These are phyloP conservation scores for Rutpela maculata DNA, from an alignment of 2,888 invertebrate genomes.

Conservation along the genomic window DNA sequence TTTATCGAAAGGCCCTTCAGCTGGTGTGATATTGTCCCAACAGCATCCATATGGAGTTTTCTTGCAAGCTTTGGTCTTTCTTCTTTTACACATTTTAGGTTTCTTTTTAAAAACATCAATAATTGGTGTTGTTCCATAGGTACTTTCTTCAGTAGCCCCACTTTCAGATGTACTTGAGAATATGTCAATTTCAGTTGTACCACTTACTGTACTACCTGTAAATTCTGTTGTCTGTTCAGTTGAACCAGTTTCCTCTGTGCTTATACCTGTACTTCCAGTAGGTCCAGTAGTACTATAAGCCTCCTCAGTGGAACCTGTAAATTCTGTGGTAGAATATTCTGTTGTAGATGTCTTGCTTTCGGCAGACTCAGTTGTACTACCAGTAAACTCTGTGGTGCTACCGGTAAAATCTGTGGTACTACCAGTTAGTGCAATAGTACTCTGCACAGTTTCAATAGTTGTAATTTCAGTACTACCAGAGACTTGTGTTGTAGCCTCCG, in stretches of 20 bases:
- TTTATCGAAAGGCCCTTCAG: slow-evolving; percentile 88
- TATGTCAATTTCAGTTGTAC: slow-evolving; percentile 55
- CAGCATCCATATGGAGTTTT: slow-evolving; percentile 88
- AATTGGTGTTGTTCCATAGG: slow-evolving; percentile 74
- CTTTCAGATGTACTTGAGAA: slow-evolving; percentile 51
- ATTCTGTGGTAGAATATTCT: slow-evolving; percentile 56
- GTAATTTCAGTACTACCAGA: slow-evolving; percentile 41
- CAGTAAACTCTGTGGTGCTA: slow-evolving; percentile 53
- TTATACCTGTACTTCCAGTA: slow-evolving; percentile 52
- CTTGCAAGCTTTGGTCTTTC: slow-evolving; percentile 78
- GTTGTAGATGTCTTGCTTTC: slow-evolving; percentile 43
- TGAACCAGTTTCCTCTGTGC: slow-evolving; percentile 45
- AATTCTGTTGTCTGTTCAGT: slow-evolving; percentile 58
- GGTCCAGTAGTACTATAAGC: slow-evolving; percentile 54
- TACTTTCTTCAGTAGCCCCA: slow-evolving; percentile 44
- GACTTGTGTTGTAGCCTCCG: slow-evolving; percentile 34
- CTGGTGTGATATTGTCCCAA: slow-evolving; percentile 84
- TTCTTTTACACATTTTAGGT: slow-evolving; percentile 77
- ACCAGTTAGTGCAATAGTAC: not conserved
- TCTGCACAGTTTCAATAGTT: slow-evolving; percentile 20
- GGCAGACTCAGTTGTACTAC: slow-evolving; percentile 42
- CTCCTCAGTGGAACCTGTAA: slow-evolving; percentile 48
- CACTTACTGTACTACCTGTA: slow-evolving; percentile 67
- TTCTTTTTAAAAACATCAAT: slow-evolving; percentile 75
- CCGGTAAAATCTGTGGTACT: slow-evolving; percentile 20